phyloP scores from a whole-genome alignment of 2,888 invertebrate species.

The Zhengitettix transpicula region DNA sequence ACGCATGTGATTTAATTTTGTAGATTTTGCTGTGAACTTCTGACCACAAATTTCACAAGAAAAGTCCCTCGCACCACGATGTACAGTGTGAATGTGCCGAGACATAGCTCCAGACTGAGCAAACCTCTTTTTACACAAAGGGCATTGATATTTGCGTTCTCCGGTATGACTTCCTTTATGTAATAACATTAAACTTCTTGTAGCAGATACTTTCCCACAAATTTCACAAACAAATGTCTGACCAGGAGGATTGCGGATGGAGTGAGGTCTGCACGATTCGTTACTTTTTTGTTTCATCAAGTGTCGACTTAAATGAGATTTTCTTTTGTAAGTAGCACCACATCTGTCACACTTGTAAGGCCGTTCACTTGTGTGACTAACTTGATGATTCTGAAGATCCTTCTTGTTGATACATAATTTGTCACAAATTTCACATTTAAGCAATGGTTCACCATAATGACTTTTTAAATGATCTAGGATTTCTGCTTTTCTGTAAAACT shows the following conservation, averaged over 20 bases:
- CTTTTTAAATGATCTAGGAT: conserved; percentile 1
- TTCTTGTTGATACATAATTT: conserved; percentile 2
- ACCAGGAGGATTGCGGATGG: not conserved
- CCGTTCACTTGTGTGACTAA: conserved; percentile 6
- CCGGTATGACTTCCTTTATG: conserved; percentile 33
- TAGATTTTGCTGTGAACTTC: conserved; percentile 7
- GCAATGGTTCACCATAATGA: not conserved
- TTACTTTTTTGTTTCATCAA: not conserved
- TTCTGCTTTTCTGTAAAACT: conserved; percentile 4
- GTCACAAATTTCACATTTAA: not conserved
- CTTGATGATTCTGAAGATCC: conserved; percentile 4
- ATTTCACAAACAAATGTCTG: not conserved
- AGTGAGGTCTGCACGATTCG: not conserved
- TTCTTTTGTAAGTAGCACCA: conserved; percentile 5
- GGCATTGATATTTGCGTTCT: conserved; percentile 46
- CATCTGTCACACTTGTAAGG: conserved; percentile 5
- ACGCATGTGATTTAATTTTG: conserved; percentile 4
- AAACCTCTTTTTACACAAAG: conserved; percentile 47
- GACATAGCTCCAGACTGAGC: conserved; percentile 31
- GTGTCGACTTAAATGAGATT: conserved; percentile 7
- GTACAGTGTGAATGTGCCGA: conserved; percentile 5
- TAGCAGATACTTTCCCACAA: conserved; percentile 3
- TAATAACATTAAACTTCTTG: conserved; percentile 9
- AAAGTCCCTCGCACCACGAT: conserved; percentile 3
- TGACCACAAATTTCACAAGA: conserved; percentile 5